These are phyloP conservation scores for Camelus bactrianus DNA, from an alignment of 2,113 vertebrate species.

Conservation along the genomic window DNA sequence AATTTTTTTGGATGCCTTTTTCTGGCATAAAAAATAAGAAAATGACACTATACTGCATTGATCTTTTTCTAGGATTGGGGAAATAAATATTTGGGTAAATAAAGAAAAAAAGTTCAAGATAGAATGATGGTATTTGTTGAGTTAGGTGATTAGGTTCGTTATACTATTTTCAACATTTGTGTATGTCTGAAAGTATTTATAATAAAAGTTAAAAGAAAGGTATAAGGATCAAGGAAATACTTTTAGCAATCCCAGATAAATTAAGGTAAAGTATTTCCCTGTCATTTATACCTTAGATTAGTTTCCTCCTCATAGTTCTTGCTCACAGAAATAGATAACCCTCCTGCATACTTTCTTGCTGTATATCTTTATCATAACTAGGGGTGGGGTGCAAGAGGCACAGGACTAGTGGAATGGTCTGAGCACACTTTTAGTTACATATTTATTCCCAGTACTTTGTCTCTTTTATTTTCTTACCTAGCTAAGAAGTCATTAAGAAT, in stretches of 20 bases:
- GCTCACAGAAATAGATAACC: not conserved
- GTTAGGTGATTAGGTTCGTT: not conserved
- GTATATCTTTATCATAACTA: not conserved
- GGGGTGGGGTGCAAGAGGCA: not conserved
- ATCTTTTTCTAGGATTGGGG: not conserved
- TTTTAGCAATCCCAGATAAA: not conserved
- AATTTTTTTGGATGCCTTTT: conserved; percentile 25
- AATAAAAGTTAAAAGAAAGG: not conserved
- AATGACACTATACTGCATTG: not conserved
- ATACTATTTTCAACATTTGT: not conserved
- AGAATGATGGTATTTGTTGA: not conserved
- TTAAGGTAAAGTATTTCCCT: not conserved
- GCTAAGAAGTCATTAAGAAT: not conserved
- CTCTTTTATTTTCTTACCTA: not conserved
- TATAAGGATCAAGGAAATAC: not conserved
- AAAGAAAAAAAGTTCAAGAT: not conserved
- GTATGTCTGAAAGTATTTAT: conserved; percentile 23
- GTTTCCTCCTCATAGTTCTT: conserved; percentile 1
- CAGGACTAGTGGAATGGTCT: not conserved
- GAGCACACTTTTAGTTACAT: not conserved
- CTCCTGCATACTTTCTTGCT: not conserved
- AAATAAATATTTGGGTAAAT: conserved; percentile 28
- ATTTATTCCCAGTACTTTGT: not conserved
- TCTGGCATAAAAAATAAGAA: conserved; percentile 17
- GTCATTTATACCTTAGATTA: not conserved